Base-by-base conservation (phyloP, 2,113 vertebrate genomes). In the Crotophaga sulcirostris region DNA sequence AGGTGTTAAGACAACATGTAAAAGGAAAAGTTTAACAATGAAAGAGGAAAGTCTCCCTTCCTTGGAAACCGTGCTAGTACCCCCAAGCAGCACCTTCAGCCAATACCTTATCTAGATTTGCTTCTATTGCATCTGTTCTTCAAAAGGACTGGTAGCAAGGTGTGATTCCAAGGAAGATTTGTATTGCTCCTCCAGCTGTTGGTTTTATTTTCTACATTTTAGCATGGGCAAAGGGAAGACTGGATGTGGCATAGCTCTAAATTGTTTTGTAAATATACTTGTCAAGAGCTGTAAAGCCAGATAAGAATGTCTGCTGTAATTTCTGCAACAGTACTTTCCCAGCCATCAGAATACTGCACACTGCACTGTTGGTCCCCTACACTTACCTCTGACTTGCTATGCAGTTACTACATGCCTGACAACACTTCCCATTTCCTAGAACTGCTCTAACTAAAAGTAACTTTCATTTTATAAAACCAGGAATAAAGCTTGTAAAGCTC, bases 401-500 rank as follows among this genome's bases (percentile, higher is more conserved):
- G 82, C 45, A 82, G 88, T 66, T 90, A 77, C 58, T 73, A 51
- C 26, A 59, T 17, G 67, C 49, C 69, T 92, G 87, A 91, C 77
- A 91, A 83, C 55, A 93, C 84, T 96, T 96, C 95, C 87, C 26
- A 6, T 96, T 97, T 97, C 96, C 92, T 93, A 89, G 86, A 95
- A 96, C 66, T 21, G 14, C 78, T 93, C 90, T 94, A 96, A 94
- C 95, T 94, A 93, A 87, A 67, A 80, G 47, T 68, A 91, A 92
- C 87, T 95, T 87, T 95, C 59, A 67, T 79, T 97, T 90, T 81
- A 87, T 67, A 82, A 93, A 83, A 18, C 24, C 16, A 69, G 74
- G 21, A 95, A 90, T 91, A 87, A 58, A 86, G 28, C 16, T 90
- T 59, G 67, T 67, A 87, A 87, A 95, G 86, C n/a, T 92, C 80